Evolutionary conservation across 64 coral and sea anemone species (phyloP).

Genomic region (Montipora capricornis): DNA sequence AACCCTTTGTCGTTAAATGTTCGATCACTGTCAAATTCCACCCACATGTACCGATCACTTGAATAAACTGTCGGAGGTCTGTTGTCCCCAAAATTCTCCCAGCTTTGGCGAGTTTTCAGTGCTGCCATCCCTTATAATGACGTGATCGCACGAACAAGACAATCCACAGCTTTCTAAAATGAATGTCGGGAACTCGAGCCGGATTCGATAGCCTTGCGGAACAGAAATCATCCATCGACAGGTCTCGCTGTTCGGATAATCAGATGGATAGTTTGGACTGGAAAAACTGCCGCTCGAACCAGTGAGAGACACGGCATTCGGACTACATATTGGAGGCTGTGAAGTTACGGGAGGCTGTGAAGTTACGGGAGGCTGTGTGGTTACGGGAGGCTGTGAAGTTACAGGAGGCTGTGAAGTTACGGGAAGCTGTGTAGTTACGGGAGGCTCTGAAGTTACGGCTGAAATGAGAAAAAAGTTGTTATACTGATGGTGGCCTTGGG

Average conservation of each 20-base stretch:
- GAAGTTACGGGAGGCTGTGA: no score
- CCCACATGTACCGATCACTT: conserved; percentile 49
- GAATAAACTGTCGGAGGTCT: conserved; percentile 3
- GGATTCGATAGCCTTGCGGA: not conserved
- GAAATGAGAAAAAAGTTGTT: no score
- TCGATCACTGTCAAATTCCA: conserved; percentile 41
- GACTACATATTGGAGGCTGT: not conserved
- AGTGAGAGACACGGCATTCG: not conserved
- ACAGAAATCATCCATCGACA: conserved; percentile 47
- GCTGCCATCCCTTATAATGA: conserved; percentile 50
- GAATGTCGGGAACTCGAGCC: conserved; percentile 27
- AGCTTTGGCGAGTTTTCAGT: not conserved
- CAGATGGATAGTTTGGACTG: conserved; percentile 23
- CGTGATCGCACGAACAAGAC: conserved; percentile 54
- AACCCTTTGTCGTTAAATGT: conserved; percentile 20
- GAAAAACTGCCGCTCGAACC: not conserved
- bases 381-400: no score
- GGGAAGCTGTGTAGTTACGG: no score
- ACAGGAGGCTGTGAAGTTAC: no score
- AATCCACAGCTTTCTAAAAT: conserved; percentile 11
- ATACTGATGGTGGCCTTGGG: no score
- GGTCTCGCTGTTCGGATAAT: conserved; percentile 3
- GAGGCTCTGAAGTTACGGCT: no score
- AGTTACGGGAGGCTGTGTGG: no score
- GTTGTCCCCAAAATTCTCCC: conserved; percentile 3